Conservation (phyloP, 2,113 vertebrate genomes). For the Pituophis catenifer region DNA sequence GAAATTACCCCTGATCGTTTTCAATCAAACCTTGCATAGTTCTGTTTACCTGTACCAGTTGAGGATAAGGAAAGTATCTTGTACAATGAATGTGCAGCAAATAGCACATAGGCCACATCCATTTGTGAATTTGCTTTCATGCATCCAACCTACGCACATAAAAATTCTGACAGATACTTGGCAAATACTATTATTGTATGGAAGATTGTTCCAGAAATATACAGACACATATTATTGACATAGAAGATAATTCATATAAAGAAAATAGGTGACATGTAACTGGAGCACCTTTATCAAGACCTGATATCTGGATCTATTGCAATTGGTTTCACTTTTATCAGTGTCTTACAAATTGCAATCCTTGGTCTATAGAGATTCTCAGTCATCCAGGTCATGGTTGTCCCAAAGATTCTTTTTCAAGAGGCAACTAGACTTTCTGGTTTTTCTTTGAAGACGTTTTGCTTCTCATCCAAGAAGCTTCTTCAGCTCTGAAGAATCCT, state of each 20-base stretch:
- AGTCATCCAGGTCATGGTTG: too few species aligned
- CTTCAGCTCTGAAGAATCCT: background rate
- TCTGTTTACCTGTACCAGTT: background rate
- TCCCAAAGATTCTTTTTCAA: too few species aligned
- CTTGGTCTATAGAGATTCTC: too few species aligned
- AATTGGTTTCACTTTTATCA: background rate
- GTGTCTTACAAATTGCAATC: fast-evolving
- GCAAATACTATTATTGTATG: background rate
- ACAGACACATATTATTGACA: background rate
- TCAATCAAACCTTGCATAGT: background rate
- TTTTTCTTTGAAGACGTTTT: too few species aligned
- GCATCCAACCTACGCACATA: background rate
- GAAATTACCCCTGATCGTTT: background rate
- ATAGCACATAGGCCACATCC: background rate
- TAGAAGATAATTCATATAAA: background rate
- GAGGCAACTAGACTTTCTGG: too few species aligned
- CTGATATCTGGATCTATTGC: background rate
- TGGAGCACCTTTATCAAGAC: background rate
- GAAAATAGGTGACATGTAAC: background rate
- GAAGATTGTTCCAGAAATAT: background rate
- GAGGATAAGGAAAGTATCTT: background rate
- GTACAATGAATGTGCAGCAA: background rate
- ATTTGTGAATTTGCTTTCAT: background rate
- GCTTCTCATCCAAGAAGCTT: too few species aligned
- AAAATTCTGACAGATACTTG: too few species aligned